A percentile compares a stretch with the other conserved stretches of the same genome.
These are phyloP conservation scores for Anolis carolinensis DNA, from an alignment of 2,113 vertebrate genomes.

Conservation along the genomic window DNA sequence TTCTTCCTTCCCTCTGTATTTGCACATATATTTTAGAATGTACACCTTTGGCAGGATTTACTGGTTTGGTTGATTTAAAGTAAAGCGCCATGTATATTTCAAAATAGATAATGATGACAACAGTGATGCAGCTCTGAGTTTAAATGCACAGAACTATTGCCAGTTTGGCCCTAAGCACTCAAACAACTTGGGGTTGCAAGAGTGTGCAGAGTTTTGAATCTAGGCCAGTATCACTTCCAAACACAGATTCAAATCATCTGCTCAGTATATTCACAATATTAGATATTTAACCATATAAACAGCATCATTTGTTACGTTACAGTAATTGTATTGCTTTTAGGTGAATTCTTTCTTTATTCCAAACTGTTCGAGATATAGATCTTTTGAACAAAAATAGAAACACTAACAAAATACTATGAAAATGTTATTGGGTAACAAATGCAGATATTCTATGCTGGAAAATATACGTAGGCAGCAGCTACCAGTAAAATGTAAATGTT, in stretches of 20 bases:
- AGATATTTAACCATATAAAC: neutral
- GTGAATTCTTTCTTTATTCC: neutral
- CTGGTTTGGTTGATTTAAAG: no score
- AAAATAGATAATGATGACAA: no score
- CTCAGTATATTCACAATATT: neutral
- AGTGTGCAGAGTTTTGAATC: no score
- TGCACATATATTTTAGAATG: no score
- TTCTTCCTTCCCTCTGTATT: no score
- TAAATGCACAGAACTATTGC: neutral
- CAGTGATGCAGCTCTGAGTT: neutral
- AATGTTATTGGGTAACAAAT: neutral
- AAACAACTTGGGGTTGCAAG: no score
- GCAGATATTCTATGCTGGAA: no score
- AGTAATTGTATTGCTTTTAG: neutral
- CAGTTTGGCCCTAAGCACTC: constrained; percentile 13
- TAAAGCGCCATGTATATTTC: no score
- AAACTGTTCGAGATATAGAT: neutral
- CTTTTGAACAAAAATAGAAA: neutral
- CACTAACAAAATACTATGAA: neutral
- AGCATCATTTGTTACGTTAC: neutral
- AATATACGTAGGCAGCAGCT: neutral
- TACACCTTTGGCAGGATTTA: no score
- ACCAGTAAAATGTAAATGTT: neutral
- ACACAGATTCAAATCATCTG: neutral
- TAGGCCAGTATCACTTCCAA: neutral